Conservation (phyloP, 2,113 vertebrate genomes). For the Ochotona curzoniae region DNA sequence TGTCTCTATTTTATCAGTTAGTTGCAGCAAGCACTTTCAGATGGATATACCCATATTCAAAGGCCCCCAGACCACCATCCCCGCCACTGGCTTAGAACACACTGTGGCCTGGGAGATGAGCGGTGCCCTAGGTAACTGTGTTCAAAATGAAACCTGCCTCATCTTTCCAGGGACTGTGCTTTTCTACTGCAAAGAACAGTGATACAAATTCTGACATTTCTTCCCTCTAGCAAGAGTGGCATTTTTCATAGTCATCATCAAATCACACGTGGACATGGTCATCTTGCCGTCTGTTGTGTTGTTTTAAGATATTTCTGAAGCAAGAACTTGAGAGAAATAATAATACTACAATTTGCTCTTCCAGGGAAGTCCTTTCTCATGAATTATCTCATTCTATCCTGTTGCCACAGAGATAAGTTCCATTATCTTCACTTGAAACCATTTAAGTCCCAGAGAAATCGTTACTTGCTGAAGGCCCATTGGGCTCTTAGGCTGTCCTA, state of each 20-base stretch:
- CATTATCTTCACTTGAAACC: slow-evolving; percentile 51
- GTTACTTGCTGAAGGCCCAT: slow-evolving; percentile 14
- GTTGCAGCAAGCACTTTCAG: slow-evolving; percentile 42
- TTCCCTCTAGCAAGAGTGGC: slow-evolving; percentile 65
- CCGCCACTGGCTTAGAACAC: slow-evolving; percentile 41
- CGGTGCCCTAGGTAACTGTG: slow-evolving; percentile 41
- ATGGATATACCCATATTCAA: slow-evolving; percentile 44
- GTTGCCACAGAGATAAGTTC: slow-evolving; percentile 28
- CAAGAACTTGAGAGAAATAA: slow-evolving; percentile 72
- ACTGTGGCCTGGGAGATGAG: not conserved
- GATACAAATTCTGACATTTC: slow-evolving; percentile 65
- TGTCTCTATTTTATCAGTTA: not conserved
- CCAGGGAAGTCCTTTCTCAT: slow-evolving; percentile 58
- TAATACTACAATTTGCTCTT: slow-evolving; percentile 67
- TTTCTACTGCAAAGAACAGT: slow-evolving; percentile 59
- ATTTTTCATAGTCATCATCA: slow-evolving; percentile 68
- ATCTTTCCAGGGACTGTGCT: slow-evolving; percentile 45
- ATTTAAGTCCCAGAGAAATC: slow-evolving; percentile 3
- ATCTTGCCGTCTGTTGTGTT: slow-evolving; percentile 66
- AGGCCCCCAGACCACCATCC: not conserved
- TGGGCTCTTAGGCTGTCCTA: not conserved
- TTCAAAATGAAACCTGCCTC: slow-evolving; percentile 57
- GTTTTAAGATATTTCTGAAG: slow-evolving; percentile 75
- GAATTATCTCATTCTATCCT: slow-evolving; percentile 68
- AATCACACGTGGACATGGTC: slow-evolving; percentile 57